Evolutionary conservation across 2,888 invertebrate genomes (phyloP).

Genomic region (Rhagium mordax): DNA sequence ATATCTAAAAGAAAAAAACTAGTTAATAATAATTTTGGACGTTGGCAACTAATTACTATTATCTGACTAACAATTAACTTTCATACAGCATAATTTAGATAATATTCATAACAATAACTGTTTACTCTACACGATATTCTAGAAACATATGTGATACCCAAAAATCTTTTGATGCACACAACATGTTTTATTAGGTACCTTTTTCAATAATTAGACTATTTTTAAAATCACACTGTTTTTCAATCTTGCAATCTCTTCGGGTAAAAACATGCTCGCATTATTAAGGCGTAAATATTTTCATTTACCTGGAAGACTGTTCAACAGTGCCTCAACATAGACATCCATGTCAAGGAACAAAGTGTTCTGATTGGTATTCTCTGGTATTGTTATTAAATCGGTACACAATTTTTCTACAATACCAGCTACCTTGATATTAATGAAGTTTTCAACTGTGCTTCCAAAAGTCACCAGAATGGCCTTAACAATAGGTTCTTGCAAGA

Average conservation of each 20-base stretch:
- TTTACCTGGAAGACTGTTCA: constrained; percentile 62
- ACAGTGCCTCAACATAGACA: constrained; percentile 59
- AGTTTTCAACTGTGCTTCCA: constrained; percentile 68
- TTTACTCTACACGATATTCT: no score
- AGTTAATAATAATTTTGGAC: no score
- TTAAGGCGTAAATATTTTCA: constrained; percentile 26
- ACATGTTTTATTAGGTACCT: no score
- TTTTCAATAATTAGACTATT: no score
- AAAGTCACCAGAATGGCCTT: constrained; percentile 69
- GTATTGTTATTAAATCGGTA: constrained; percentile 55
- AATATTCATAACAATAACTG: constrained; percentile 3
- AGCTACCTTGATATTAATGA: constrained; percentile 53
- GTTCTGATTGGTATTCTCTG: constrained; percentile 53
- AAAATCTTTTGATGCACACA: no score
- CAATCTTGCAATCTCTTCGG: no score
- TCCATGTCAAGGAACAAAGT: constrained; percentile 61
- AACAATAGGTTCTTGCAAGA: constrained; percentile 72
- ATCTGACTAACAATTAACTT: neutral
- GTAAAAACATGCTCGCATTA: no score
- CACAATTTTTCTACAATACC: constrained; percentile 55
- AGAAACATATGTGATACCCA: no score
- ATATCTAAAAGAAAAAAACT: constrained; percentile 57
- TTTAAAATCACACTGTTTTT: no score
- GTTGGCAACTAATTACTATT: no score
- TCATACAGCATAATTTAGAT: neutral